phyloP scores from a whole-genome alignment of 2,888 invertebrate genomes.

The Macaria notata region DNA sequence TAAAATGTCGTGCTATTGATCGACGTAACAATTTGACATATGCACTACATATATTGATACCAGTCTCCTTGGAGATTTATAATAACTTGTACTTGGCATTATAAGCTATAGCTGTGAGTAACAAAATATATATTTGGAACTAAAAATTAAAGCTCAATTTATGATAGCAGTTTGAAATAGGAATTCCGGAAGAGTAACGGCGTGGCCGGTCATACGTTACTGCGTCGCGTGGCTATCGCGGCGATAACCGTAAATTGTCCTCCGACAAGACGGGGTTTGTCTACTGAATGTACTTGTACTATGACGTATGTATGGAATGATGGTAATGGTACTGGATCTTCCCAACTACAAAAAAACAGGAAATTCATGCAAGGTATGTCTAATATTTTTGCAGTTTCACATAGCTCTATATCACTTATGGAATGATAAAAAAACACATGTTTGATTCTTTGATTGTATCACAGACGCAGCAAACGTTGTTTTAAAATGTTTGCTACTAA shows the following conservation, averaged over 20 bases:
- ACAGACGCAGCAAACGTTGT: neutral
- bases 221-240: conserved; percentile 39
- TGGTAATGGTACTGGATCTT: conserved; percentile 13
- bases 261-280: conserved; percentile 39
- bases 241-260: conserved; percentile 53
- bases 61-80: too few species aligned
- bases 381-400: neutral
- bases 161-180: conserved; percentile 19
- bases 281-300: conserved; percentile 30
- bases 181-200: conserved; percentile 24
- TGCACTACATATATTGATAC: too few species aligned
- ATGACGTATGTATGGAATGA: conserved; percentile 35
- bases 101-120: too few species aligned
- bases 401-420: neutral
- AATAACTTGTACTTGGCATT: too few species aligned
- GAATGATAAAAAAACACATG: neutral
- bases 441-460: neutral
- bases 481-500: neutral
- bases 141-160: conserved; percentile 7
- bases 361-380: neutral
- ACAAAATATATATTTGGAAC: neutral
- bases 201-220: conserved; percentile 42
- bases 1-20: too few species aligned
- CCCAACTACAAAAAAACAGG: neutral
- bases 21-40: too few species aligned